Conservation (phyloP, 2,888 invertebrate species). For the Archips crataeganus region DNA sequence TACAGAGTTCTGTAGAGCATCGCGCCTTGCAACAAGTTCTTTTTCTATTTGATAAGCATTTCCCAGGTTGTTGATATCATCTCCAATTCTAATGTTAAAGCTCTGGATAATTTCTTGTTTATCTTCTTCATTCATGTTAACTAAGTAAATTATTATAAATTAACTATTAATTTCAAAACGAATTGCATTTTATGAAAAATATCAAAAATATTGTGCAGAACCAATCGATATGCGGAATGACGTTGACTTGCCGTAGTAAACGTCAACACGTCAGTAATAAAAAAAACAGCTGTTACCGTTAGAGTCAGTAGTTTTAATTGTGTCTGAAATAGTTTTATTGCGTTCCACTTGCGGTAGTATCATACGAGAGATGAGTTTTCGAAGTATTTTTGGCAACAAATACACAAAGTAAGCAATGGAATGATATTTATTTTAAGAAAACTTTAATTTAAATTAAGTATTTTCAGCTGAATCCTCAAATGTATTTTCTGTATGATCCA, state of each 20-base stretch:
- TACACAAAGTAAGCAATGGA: no score
- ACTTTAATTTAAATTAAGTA: no score
- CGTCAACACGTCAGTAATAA: background rate
- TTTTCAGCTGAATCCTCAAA: no score
- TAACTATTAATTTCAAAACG: background rate
- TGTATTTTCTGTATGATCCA: no score
- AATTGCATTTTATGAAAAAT: constrained; percentile 6
- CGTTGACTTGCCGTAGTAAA: background rate
- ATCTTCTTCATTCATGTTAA: constrained; percentile 62
- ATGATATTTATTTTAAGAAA: no score
- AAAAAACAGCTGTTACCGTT: background rate
- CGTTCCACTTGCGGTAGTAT: background rate
- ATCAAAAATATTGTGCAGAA: background rate
- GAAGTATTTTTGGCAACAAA: no score
- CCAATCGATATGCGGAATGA: background rate
- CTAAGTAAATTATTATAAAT: constrained; percentile 41
- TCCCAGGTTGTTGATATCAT: constrained; percentile 69
- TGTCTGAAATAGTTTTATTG: background rate
- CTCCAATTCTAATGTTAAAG: constrained; percentile 71
- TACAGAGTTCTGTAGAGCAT: constrained; percentile 66
- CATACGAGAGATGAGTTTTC: no score
- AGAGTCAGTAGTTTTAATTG: background rate
- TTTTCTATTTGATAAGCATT: constrained; percentile 62
- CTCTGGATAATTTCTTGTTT: constrained; percentile 81
- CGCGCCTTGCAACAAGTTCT: constrained; percentile 61